Evolutionary conservation across 2,888 invertebrate genomes (phyloP).

Genomic region (Pammene fasciana): DNA sequence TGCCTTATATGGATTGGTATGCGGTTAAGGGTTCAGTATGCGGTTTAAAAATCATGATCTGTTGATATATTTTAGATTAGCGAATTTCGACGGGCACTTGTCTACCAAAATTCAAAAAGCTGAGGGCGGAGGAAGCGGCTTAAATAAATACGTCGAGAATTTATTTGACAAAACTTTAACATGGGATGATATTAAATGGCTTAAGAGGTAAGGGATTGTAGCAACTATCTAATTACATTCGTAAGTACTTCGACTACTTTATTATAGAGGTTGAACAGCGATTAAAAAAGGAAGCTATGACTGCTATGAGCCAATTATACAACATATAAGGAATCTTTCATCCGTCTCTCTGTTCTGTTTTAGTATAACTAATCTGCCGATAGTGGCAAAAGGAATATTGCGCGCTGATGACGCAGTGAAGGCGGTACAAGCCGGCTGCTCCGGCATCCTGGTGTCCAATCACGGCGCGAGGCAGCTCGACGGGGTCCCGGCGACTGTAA

Average conservation of each 20-base stretch:
- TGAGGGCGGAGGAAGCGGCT: slow-evolving; percentile 85
- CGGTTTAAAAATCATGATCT: too few relatives aligned
- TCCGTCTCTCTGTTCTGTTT: slow-evolving; percentile 43
- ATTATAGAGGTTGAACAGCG: too few relatives aligned
- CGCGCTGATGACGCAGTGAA: slow-evolving; percentile 92
- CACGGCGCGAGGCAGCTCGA: slow-evolving; percentile 97
- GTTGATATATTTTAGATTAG: slow-evolving; percentile 81
- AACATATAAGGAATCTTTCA: too few relatives aligned
- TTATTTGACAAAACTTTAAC: slow-evolving; percentile 91
- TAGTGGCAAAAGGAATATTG: slow-evolving; percentile 93
- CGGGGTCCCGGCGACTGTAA: slow-evolving; percentile 91
- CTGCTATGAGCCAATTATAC: too few relatives aligned
- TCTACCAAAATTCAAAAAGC: slow-evolving; percentile 76
- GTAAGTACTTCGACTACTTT: too few relatives aligned
- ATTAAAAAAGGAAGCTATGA: too few relatives aligned
- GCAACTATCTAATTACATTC: background rate
- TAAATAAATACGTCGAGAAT: slow-evolving; percentile 89
- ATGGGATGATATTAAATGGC: slow-evolving; percentile 95
- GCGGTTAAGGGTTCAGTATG: too few relatives aligned
- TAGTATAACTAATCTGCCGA: slow-evolving; percentile 89
- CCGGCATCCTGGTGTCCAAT: slow-evolving; percentile 94
- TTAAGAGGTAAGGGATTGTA: slow-evolving; percentile 83
- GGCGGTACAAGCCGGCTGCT: slow-evolving; percentile 88
- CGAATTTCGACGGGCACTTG: slow-evolving; percentile 88
- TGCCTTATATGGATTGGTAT: too few relatives aligned